A percentile compares a stretch with the other conserved stretches of the same genome.
phyloP scores from a whole-genome alignment of 1,140 invertebrate genomes.

The Heliconius eleuchia region DNA sequence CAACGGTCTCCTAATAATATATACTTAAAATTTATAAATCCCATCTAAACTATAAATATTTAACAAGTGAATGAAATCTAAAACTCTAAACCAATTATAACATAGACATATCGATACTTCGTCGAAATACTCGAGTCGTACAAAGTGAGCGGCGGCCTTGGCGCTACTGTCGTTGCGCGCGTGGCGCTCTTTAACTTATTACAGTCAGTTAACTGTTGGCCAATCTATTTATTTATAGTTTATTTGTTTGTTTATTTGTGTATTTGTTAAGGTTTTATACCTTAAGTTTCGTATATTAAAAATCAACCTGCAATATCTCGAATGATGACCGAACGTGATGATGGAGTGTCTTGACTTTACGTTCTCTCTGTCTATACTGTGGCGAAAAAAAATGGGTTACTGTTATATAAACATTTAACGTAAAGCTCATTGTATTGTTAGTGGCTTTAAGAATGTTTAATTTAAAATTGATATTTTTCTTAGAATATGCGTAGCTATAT shows the following conservation, averaged over 20 bases:
- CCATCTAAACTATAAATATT: slow-evolving; percentile 19
- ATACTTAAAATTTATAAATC: neutral
- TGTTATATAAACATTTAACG: too few relatives aligned
- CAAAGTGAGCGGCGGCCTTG: slow-evolving; percentile 55
- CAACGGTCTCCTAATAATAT: neutral
- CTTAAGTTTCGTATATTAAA: neutral
- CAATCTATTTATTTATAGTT: slow-evolving; percentile 25
- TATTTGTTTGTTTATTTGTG: slow-evolving; percentile 12
- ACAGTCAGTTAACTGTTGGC: slow-evolving; percentile 35
- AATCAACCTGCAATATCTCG: too few relatives aligned
- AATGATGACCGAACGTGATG: too few relatives aligned
- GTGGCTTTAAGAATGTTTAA: too few relatives aligned
- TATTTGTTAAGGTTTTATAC: neutral
- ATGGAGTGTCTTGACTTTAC: too few relatives aligned
- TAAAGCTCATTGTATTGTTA: too few relatives aligned
- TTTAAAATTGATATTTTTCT: too few relatives aligned
- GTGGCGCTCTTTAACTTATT: slow-evolving; percentile 44
- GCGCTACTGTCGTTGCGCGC: slow-evolving; percentile 54
- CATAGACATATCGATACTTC: slow-evolving; percentile 51
- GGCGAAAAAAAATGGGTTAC: too few relatives aligned
- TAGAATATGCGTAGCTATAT: too few relatives aligned
- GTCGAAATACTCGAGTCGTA: slow-evolving; percentile 53
- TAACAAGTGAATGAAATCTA: slow-evolving; percentile 35
- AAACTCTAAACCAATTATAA: slow-evolving; percentile 36
- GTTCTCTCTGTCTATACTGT: too few relatives aligned